Evolutionary conservation across 2,113 vertebrate genomes (phyloP).

Genomic region (Cairina moschata): DNA sequence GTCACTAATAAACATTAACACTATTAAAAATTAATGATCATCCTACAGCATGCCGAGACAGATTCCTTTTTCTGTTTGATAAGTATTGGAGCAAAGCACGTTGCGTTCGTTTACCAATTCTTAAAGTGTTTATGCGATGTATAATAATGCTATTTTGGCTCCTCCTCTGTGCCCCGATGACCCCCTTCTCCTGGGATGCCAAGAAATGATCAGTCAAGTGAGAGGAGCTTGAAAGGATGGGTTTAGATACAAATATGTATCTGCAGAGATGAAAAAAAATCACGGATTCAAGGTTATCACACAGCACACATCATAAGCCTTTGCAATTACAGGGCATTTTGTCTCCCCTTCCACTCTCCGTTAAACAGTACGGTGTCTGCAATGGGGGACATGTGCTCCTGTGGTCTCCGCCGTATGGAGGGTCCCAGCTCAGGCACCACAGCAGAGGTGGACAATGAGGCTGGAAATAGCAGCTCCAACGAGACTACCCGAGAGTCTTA

Average conservation of each 20-base stretch:
- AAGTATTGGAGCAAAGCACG: constrained; percentile 52
- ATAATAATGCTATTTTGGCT: not conserved
- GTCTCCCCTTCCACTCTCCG: not conserved
- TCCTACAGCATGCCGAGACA: constrained; percentile 60
- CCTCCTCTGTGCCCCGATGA: constrained; percentile 10
- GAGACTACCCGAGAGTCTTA: constrained; percentile 49
- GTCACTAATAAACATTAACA: constrained; percentile 78
- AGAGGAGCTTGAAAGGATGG: constrained; percentile 3
- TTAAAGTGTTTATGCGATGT: constrained; percentile 9
- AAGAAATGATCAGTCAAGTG: constrained; percentile 5
- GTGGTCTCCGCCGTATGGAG: not conserved
- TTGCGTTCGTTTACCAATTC: constrained; percentile 9
- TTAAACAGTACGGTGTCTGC: not conserved
- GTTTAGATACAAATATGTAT: constrained; percentile 13
- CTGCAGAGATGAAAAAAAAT: constrained; percentile 13
- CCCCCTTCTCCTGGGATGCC: constrained; percentile 10
- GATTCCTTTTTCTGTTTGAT: constrained; percentile 70
- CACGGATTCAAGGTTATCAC: not conserved
- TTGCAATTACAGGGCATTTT: not conserved
- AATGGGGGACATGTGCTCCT: not conserved
- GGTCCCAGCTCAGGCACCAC: not conserved
- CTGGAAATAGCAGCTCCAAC: constrained; percentile 53
- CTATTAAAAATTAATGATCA: constrained; percentile 78
- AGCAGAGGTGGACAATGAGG: constrained; percentile 36
- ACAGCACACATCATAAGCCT: not conserved